Evolutionary conservation across 2,113 vertebrate genomes (phyloP).

Genomic region (Excalfactoria chinensis): DNA sequence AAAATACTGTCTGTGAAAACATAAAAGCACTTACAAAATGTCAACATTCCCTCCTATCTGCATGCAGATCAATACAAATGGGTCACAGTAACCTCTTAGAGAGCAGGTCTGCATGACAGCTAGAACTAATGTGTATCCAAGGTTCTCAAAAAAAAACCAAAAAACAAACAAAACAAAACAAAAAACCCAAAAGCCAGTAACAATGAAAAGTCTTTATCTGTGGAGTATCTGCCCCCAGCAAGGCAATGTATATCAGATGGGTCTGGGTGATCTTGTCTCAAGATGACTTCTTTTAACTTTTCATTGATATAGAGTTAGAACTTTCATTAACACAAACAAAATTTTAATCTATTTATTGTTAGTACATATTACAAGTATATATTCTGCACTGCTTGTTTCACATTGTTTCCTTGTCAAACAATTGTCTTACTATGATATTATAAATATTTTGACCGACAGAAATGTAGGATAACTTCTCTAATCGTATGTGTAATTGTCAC

Average conservation of each 20-base stretch:
- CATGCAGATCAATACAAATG: not conserved
- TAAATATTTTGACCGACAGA: not conserved
- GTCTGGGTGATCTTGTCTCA: not conserved
- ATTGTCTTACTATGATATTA: not conserved
- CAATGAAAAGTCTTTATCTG: not conserved
- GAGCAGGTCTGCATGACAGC: conserved; percentile 41
- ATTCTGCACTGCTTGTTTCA: not conserved
- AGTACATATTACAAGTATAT: not conserved
- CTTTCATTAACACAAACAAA: not conserved
- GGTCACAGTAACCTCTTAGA: conserved; percentile 54
- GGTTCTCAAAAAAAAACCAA: not conserved
- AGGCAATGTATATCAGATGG: not conserved
- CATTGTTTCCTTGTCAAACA: not conserved
- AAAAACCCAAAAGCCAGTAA: too few species aligned
- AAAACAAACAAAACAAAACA: not conserved
- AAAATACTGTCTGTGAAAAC: conserved; percentile 44
- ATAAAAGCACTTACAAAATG: conserved; percentile 34
- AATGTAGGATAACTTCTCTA: not conserved
- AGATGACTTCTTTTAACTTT: not conserved
- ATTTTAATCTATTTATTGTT: not conserved
- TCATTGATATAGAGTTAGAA: not conserved
- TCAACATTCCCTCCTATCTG: conserved; percentile 25
- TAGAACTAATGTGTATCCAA: conserved; percentile 11
- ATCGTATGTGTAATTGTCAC: not conserved
- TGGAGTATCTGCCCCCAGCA: not conserved